Percentiles rank a stretch among this genome's conserved stretches.
Conservation (phyloP, 37 sponge, comb jelly and placozoan genomes). For the Agelas oroides region DNA sequence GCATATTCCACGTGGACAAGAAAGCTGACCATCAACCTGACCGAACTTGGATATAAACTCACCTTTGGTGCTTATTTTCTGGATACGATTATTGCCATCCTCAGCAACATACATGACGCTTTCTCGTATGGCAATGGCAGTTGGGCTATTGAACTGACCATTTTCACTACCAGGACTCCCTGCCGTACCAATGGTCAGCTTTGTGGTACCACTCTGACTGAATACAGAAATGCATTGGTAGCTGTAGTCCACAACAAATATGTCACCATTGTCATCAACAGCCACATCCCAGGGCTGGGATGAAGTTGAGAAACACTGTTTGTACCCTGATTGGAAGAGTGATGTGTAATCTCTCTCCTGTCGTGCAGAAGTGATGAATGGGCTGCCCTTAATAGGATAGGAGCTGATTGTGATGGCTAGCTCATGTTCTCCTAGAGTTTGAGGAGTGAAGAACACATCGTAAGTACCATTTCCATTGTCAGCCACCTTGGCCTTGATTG, state of each 20-base stretch:
- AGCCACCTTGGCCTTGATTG: background rate
- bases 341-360: slow-evolving; percentile 13
- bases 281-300: slow-evolving; percentile 40
- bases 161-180: slow-evolving; percentile 29
- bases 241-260: slow-evolving; percentile 16
- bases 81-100: slow-evolving; percentile 32
- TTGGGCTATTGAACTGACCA: slow-evolving; percentile 38
- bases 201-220: background rate
- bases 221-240: slow-evolving; percentile 26
- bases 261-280: slow-evolving; percentile 23
- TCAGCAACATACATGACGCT: slow-evolving; percentile 54
- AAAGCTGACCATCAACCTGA: slow-evolving; percentile 22
- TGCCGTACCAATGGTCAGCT: slow-evolving; percentile 11
- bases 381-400: slow-evolving; percentile 14
- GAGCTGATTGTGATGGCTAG: slow-evolving; percentile 9
- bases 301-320: background rate
- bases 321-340: background rate
- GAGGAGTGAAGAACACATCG: slow-evolving; percentile 3
- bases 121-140: slow-evolving; percentile 31
- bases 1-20: slow-evolving; percentile 42
- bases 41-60: slow-evolving; percentile 48
- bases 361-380: slow-evolving; percentile 9
- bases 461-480: slow-evolving; percentile 35
- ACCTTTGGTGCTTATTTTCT: slow-evolving; percentile 23
- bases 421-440: slow-evolving; percentile 26